Base-by-base conservation (phyloP, 2,888 invertebrate genomes). In the Cerceris rybyensis region DNA sequence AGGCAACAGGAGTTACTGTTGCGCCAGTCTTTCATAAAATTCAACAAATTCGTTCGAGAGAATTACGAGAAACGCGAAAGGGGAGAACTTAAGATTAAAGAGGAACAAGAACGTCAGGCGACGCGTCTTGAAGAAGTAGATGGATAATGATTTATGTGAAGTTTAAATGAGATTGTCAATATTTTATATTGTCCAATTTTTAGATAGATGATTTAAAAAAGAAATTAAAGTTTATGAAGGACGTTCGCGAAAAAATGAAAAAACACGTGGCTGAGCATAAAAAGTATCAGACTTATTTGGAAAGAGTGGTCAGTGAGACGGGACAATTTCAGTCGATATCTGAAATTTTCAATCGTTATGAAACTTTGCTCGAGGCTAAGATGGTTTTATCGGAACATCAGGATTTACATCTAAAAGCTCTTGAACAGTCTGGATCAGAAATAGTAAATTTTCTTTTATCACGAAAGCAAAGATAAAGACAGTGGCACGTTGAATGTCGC, bases 41-140 rank as follows among this genome's bases (percentile, higher is more conserved):
- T 95, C 81, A 94, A 95, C 85, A 94, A 94, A 92, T 95, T 95
- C 83, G 94, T 95, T 7, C 93, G 94, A 83, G 95, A 95, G 86
- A 95, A 95, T 87, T 93, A 94, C 79, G 95, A 95, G 83, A 95
- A 95, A 84, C 94, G 95, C 11, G 94, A 94, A 67, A 93, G 95
- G 8, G 95, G 95, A 0, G 93, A 93, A 59, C 93, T 93, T 8
- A 95, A 95, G 88, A 94, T 95, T 89, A 89, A 88, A 0, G 94
- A 94, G 0, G 95, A 95, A 87, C 89, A 85, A 2, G 93, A 93
- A 28, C 92, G 94, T 0, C 92, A 94, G 68, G 89, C 92, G 67
- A 92, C 93, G 8, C 93, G 94, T 83, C 89, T 92, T 0, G 89
- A 89, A n/a, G 94, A 95, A 79, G 90, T 89, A 86, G 41, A 52